Base-by-base conservation (phyloP, 2,888 invertebrate genomes). In the Andrena dorsata region DNA sequence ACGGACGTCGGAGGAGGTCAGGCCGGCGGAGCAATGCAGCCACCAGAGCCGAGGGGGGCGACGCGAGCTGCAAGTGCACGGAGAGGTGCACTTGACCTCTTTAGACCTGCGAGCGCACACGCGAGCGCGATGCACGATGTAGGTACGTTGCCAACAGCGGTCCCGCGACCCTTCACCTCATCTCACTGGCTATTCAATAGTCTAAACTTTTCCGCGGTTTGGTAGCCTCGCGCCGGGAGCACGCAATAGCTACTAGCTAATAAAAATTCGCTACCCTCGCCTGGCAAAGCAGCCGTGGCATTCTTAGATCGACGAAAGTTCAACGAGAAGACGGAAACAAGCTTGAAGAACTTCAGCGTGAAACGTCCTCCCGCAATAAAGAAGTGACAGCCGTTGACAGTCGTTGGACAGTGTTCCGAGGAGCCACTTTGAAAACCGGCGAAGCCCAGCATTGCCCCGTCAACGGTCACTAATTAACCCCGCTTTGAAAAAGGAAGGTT, bases 81-180 rank as follows among this genome's bases (percentile, higher is more conserved):
- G 76, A 76, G 84, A 82, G 80, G 64, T 49, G 74, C 85, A 85
- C 88, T 88, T 88, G 88, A 88, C 88, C 88, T 71, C 86, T 65
- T 88, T 88, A 82, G 74, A 66, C 60, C 65, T 51, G 73, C 65
- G 78, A 73, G 79, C 76, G 70, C 78, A 51, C 80, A 74, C 84
- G 47, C 30, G 16, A 26, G 65, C 32, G n/a, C 30, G 60, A 30
- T 26, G 64, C 51, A 56, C 71, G 51, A 16, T 69, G 32, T 2
- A 16, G 63, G 32, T 2, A 20, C 49, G 51, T 66, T 32, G 53
- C 23, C 41, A 28, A 47, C 49, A 83, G 64, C 81, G 84, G 84
- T 86, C 86, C 76, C 76, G 69, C 79, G 77, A 84, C 72, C 72
- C 72, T 53, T 80, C 53, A 69, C 68, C 65, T 64, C 74, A 80